These are phyloP conservation scores for Cossypha polioptera DNA, from an alignment of 2,797 vertebrate genomes.

Conservation along the genomic window DNA sequence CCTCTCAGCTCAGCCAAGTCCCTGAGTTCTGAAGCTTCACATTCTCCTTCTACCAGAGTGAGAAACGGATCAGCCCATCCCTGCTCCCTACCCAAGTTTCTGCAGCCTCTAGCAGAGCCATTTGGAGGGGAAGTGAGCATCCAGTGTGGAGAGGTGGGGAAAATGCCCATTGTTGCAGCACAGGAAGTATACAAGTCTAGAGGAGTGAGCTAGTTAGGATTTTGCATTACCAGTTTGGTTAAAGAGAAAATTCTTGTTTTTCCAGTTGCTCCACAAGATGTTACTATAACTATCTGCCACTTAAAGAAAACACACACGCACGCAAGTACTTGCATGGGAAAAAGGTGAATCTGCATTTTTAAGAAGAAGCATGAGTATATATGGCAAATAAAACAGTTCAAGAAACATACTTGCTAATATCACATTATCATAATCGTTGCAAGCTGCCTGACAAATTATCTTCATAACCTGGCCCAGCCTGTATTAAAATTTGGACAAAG, in stretches of 20 bases:
- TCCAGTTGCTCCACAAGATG: background rate
- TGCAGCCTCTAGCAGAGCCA: background rate
- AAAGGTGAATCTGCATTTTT: background rate
- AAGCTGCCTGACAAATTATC: conserved; percentile 17
- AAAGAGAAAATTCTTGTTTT: background rate
- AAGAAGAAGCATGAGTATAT: accelerated
- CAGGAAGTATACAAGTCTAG: background rate
- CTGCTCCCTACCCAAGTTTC: background rate
- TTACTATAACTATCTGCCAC: background rate
- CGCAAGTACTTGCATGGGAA: background rate
- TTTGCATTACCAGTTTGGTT: background rate
- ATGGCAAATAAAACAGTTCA: background rate
- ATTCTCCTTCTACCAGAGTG: background rate
- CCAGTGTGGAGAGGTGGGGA: background rate
- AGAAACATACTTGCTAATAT: background rate
- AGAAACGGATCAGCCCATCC: background rate
- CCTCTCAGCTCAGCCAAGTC: background rate
- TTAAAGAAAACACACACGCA: background rate
- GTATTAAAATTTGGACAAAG: background rate
- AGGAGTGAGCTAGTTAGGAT: background rate
- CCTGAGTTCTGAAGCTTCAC: background rate
- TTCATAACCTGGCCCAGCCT: background rate
- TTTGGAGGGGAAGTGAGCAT: background rate
- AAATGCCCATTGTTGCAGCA: background rate
- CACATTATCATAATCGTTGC: background rate